Conservation (phyloP, 1,140 invertebrate species). For the Thalassaphorura encarpata region DNA sequence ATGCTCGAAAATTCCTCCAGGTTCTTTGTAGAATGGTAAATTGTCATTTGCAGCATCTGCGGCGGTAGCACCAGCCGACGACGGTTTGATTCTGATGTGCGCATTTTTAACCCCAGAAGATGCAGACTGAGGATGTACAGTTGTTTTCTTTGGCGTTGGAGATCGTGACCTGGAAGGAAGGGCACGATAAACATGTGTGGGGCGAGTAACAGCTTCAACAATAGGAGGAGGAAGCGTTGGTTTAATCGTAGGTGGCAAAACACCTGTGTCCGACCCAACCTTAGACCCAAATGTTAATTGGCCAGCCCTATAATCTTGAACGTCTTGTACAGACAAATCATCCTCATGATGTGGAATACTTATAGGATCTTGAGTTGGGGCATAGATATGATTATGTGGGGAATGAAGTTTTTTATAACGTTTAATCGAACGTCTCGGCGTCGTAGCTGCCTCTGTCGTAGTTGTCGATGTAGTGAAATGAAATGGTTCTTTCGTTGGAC, state of each 20-base stretch:
- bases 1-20: constrained; percentile 26
- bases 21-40: constrained; percentile 31
- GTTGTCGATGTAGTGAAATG: constrained; percentile 23
- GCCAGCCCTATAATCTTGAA: constrained; percentile 22
- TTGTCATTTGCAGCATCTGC: constrained; percentile 22
- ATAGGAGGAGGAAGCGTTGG: neutral
- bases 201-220: neutral
- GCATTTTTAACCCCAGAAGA: constrained; percentile 10
- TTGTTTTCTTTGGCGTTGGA: constrained; percentile 4
- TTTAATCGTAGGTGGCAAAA: neutral
- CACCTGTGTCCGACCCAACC: neutral
- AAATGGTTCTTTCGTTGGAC: constrained; percentile 28
- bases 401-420: constrained; percentile 3
- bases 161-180: neutral
- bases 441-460: constrained; percentile 13
- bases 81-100: neutral
- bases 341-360: constrained; percentile 12
- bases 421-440: neutral
- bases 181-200: neutral
- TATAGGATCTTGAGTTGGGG: constrained; percentile 27
- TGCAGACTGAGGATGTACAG: constrained; percentile 1
- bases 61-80: neutral
- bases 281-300: constrained; percentile 26
- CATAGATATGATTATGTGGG: constrained; percentile 28
- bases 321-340: constrained; percentile 25